Evolutionary conservation across 2,797 vertebrate genomes (phyloP).

Genomic region (Valencia hispanica): DNA sequence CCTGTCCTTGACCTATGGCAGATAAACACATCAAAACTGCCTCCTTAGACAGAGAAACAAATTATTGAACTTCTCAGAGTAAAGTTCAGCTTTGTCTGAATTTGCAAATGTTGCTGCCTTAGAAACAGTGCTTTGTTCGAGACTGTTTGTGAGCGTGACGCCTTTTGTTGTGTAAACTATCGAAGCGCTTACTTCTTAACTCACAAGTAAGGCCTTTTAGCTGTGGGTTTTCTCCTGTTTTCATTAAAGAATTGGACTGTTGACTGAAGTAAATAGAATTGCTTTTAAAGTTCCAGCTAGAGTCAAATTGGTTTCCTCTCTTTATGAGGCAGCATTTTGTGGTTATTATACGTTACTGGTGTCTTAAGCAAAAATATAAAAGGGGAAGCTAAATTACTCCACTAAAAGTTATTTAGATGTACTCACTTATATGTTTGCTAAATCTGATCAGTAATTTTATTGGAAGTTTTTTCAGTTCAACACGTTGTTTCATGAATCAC

Average conservation of each 20-base stretch:
- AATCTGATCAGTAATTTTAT: conserved; percentile 7
- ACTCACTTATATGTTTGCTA: background rate
- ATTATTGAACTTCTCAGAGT: background rate
- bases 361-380: conserved; percentile 15
- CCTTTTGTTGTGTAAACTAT: background rate
- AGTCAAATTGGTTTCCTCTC: conserved; percentile 30
- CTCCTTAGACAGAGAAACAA: no score
- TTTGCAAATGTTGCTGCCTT: background rate
- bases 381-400: background rate
- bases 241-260: conserved; percentile 13
- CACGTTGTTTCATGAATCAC: background rate
- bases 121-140: background rate
- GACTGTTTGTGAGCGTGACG: background rate
- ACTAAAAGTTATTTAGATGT: background rate
- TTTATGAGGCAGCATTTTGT: background rate
- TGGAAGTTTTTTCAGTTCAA: background rate
- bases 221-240: conserved; percentile 14
- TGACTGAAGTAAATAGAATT: conserved; percentile 43
- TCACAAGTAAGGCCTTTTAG: background rate
- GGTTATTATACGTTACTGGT: background rate
- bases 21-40: background rate
- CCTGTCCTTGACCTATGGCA: background rate
- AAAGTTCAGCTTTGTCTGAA: background rate
- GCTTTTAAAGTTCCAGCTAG: conserved; percentile 14
- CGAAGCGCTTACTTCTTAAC: background rate